Evolutionary conservation across 1,140 invertebrate genomes (phyloP), one percentile per base, ranked within the genome.

Genomic region (Musca domestica): DNA sequence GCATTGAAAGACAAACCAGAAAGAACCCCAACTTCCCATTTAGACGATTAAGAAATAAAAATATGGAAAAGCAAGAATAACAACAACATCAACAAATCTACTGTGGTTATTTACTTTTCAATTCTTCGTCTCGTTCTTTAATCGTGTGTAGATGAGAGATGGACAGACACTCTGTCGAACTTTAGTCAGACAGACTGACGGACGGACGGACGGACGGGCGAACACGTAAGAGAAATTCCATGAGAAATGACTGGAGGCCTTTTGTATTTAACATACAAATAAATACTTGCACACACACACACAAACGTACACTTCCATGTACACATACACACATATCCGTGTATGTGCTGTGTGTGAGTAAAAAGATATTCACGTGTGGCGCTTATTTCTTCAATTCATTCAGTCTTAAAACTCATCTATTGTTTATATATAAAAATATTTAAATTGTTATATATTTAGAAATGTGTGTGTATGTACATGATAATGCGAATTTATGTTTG

Each of bases 81-180:
- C 34, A 41, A 41, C 34, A 41, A 41, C 34, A 41, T 9, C 34
- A 41, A 41, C 34, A 41, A 41, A 41, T 41, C 34, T 41, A 41
- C 34, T 27, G n/a, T 56, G 19, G 52, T 56, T 56, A 56, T 30
- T 30, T 56, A 56, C 22, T 27, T 56, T 56, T 56, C 51, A 56
- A 56, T 27, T n/a, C 25, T 12, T 41, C 20, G 17, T 51, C 48
- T 51, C 17, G 4, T 22, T 51, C 17, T 51, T 22, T 51, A 10
- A 20, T 19, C 20, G 48, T 51, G 17, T 51, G 12, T 51, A 22
- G 20, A 51, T 19, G 20, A 12, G 17, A 48, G 10, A 51, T 20
- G 48, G 20, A 51, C 17, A 51, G 48, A 41, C 34, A 41, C 12
- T 10, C 12, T 41, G 34, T 41, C 34, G 34, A 19, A 51, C 48